phyloP scores from a whole-genome alignment of 2,888 invertebrate species.

The Byasa hedistus region DNA sequence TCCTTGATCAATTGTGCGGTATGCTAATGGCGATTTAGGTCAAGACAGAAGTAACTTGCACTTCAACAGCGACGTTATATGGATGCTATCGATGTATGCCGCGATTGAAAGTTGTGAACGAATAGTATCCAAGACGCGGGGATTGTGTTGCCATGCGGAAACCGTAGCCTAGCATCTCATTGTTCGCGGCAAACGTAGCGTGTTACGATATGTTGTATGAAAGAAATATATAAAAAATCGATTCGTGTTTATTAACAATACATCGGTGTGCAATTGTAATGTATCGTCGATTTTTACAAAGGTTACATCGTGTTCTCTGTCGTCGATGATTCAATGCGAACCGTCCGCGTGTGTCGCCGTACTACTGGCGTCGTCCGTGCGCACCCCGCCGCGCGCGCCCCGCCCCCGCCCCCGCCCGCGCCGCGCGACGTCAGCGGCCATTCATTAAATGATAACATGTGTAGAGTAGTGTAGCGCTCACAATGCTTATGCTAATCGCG shows the following conservation, averaged over 20 bases:
- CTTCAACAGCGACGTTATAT: neutral
- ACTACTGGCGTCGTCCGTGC: neutral
- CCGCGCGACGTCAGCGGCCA: slow-evolving; percentile 46
- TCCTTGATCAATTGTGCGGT: neutral
- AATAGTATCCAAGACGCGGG: too few relatives aligned
- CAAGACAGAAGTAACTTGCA: neutral
- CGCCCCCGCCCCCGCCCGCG: neutral
- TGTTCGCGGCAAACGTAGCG: too few relatives aligned
- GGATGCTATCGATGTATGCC: neutral
- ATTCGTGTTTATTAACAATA: too few relatives aligned
- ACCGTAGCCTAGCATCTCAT: too few relatives aligned
- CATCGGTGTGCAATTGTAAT: too few relatives aligned
- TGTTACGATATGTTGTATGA: too few relatives aligned
- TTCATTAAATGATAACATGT: slow-evolving; percentile 61
- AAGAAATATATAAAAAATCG: too few relatives aligned
- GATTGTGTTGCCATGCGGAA: too few relatives aligned
- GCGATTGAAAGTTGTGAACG: too few relatives aligned
- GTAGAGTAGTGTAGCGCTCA: slow-evolving; percentile 41
- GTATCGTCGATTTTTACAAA: too few relatives aligned
- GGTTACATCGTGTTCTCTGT: neutral
- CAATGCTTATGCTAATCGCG: slow-evolving; percentile 74
- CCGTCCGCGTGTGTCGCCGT: neutral
- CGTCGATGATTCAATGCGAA: slow-evolving; percentile 1
- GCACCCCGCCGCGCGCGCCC: neutral
- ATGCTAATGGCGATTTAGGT: neutral